Evolutionary conservation across 1,140 invertebrate genomes (phyloP).

Genomic region (Tigriopus japonicus): DNA sequence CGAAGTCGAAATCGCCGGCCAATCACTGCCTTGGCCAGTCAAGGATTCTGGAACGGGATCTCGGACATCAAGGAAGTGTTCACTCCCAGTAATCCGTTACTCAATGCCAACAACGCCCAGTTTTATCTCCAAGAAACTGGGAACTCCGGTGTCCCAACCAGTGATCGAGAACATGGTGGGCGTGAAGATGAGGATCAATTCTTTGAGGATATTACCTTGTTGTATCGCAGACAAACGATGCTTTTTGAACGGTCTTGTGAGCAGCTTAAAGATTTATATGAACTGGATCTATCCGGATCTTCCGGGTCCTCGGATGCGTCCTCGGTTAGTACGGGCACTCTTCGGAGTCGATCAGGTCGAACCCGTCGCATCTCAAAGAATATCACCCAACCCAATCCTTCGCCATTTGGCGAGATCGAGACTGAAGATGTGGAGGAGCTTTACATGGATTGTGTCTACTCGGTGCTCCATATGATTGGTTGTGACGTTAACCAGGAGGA

Average conservation of each 20-base stretch:
- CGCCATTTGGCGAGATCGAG: not conserved
- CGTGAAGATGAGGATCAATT: not conserved
- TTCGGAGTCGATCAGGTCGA: not conserved
- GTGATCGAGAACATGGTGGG: not conserved
- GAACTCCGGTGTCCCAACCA: not conserved
- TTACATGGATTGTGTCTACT: not conserved
- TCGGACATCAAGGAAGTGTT: not conserved
- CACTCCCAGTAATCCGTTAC: not conserved
- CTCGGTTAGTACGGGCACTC: not conserved
- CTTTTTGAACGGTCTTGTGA: not conserved
- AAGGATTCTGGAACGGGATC: not conserved
- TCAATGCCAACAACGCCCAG: not conserved
- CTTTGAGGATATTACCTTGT: not conserved
- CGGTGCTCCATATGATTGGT: not conserved
- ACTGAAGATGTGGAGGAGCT: not conserved
- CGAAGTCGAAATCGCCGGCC: not conserved
- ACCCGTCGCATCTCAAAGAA: not conserved
- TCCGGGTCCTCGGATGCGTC: not conserved
- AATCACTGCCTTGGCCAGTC: not conserved
- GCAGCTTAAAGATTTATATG: not conserved
- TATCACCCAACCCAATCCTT: not conserved
- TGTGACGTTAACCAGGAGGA: not conserved
- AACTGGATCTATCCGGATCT: not conserved
- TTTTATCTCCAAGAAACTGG: not conserved
- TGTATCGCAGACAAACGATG: not conserved